Evolutionary conservation across 2,797 vertebrate species (phyloP), one percentile per base, ranked within the genome.

Genomic region (Karalla daura): DNA sequence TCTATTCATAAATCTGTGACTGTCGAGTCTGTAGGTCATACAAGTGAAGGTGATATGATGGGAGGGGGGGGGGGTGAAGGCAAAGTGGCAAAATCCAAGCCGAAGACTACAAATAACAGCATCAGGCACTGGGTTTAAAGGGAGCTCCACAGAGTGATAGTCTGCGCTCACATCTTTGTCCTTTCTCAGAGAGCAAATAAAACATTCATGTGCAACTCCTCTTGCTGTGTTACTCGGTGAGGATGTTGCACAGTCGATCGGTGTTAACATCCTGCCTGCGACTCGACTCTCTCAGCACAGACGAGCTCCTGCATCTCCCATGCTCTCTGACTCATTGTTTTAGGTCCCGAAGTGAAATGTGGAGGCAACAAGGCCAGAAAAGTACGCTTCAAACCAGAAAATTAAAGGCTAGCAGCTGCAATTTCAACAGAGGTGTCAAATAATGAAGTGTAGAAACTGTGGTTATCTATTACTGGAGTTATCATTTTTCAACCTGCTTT

Each of bases 141-240:
- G 5, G 4, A 9, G 33, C 21, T 55, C 28, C 44, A 30, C 32
- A n/a, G 30, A 50, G 32, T 12, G 6, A 13, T 35, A n/a, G 40
- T 36, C 59, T 15, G 30, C 11, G 14, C 56, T 65, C 53, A 67
- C 60, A 69, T 45, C 39, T 32, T 33, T 43, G 23, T 24, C 23
- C 17, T 9, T 23, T 45, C 37, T 59, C 44, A 64, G 46, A 71
- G 56, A 39, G 32, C 39, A n/a, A 15, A 37, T 80, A 11, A 76
- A 69, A 76, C 50, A 69, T 64, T 65, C 13, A 74, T 46, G 66
- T 39, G 35, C 2, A 0, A 20, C 58, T 51, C 45, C 50, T 62
- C 43, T n/a, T 47, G 50, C 28, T 49, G 15, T 37, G 25, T 49
- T 44, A 56, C 0, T 8, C 8, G 23, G 8, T 39, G 7, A 55